Evolutionary conservation across 2,113 vertebrate genomes (phyloP), one percentile per base, ranked within the genome.

Genomic region (Lathamus discolor): DNA sequence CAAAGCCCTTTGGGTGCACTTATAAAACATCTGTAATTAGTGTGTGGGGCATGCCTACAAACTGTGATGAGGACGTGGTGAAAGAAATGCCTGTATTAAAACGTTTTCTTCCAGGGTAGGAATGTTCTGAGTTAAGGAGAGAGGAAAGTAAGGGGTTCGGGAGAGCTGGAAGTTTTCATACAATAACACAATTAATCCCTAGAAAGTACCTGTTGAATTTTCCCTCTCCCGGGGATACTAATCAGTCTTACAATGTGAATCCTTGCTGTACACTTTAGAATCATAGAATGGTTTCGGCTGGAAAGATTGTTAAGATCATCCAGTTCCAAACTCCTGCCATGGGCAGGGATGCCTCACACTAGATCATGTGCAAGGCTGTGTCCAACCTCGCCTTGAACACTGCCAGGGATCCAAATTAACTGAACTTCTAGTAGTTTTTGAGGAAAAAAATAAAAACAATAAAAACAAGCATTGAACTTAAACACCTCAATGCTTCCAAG

Each of bases 1-100:
- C 41, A 23, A 35, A 43, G 33, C 43, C 52, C 52, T 43, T 74
- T 49, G 52, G 46, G 37, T 13, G 35, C 11, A 12, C 19, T 63
- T 78, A 35, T n/a, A 70, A 78, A 37, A 1, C 2, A 1, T 8
- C 28, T 41, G 14, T 49, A 29, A n/a, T 41, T 24, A 8, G 46
- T 8, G n/a, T 3, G 16, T 25, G 20, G 62, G n/a, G 72, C 1
- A 0, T 55, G 69, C 13, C 66, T 46, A 11, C 22, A 31, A 35
- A 14, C n/a, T 41, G 29, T 52, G 49, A 4, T 55, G 59, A 39
- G 33, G 63, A 83, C 51, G 12, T 44, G 54, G 46, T 31, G 75
- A 31, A 62, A 52, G 64, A 83, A 51, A 76, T 52, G 9, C 39
- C 63, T 4, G 2, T 15, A 18, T 16, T 69, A 10, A 76, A 80